Base-by-base conservation (phyloP, 2,113 vertebrate genomes). In the Calyptomena viridis region DNA sequence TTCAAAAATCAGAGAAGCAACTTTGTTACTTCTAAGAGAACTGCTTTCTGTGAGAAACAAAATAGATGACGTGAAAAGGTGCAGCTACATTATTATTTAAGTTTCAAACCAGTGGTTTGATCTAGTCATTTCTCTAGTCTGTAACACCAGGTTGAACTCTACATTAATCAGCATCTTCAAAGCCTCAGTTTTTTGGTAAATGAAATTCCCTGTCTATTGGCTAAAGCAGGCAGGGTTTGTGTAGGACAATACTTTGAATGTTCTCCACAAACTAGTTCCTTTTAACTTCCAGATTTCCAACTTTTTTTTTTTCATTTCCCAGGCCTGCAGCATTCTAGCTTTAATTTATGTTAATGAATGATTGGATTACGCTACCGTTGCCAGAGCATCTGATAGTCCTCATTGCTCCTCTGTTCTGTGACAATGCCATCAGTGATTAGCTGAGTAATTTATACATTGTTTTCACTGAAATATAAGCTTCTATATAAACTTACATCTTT, bases 261-360 rank as follows among this genome's bases (percentile, higher is more conserved):
- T 40, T 93, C 42, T 40, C 76, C 4, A 35, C 79, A 97, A 93
- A 92, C 7, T 46, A 69, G 9, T 15, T 55, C 68, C 62, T 90
- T 95, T 90, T 77, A 97, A 95, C 42, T 94, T 95, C 53, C 84
- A 96, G 53, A 94, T 94, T 86, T 96, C 52, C 87, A 93, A 86
- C 25, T 95, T 92, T 80, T 18, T 90, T 42, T 42, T 28, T 66
- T 75, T 96, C 37, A 39, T 31, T 95, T 93, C 72, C 87, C 87
- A 78, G 92, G 71, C 90, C 87, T 92, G 83, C 87, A 95, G 82
- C 55, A 94, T 68, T 92, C 78, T 83, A 77, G 67, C 17, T 96
- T 89, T 95, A 88, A 96, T 95, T 97, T 82, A 96, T 96, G 97
- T 84, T 92, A 97, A 95, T 92, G 90, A 87, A 83, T 86, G 68